A percentile compares a stretch with the other conserved stretches of the same genome.
Conservation (phyloP, 2,797 vertebrate species). For the Bryconaethiops microstoma region DNA sequence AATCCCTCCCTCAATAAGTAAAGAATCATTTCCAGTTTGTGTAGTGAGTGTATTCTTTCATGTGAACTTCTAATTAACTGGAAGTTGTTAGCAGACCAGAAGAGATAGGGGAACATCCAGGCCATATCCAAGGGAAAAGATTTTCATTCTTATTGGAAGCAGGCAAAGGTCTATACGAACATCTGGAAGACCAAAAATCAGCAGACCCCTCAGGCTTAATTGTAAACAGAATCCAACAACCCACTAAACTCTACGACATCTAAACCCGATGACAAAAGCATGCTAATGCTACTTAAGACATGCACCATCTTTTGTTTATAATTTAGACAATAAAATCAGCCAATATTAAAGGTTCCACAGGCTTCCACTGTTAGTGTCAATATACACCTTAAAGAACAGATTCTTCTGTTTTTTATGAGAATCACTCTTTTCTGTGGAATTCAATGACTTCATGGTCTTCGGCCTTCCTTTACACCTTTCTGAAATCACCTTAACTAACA, state of each 20-base stretch:
- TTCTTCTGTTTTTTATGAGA: too few species aligned
- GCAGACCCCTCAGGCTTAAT: conserved; percentile 5
- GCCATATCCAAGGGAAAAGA: conserved; percentile 7
- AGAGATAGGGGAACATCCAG: not conserved
- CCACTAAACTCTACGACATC: not conserved
- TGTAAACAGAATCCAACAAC: not conserved
- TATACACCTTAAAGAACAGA: too few species aligned
- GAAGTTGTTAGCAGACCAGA: not conserved
- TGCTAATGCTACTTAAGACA: too few species aligned
- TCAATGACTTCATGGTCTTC: too few species aligned
- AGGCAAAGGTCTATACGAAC: conserved; percentile 2
- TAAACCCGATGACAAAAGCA: not conserved
- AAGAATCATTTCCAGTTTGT: not conserved
- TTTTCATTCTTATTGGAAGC: not conserved
- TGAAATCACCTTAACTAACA: too few species aligned
- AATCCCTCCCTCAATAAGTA: too few species aligned
- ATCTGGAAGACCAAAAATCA: conserved; percentile 22
- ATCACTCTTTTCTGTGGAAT: too few species aligned
- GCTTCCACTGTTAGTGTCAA: too few species aligned
- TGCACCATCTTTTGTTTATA: too few species aligned
- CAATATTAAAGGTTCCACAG: too few species aligned
- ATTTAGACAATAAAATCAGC: too few species aligned
- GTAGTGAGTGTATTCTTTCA: not conserved
- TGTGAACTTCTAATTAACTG: conserved; percentile 3
- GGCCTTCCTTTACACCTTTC: too few species aligned